Percentiles rank a stretch among this genome's conserved stretches.
These are phyloP conservation scores for Poliocrania exsul DNA, from an alignment of 2,797 vertebrate genomes.

Conservation along the genomic window DNA sequence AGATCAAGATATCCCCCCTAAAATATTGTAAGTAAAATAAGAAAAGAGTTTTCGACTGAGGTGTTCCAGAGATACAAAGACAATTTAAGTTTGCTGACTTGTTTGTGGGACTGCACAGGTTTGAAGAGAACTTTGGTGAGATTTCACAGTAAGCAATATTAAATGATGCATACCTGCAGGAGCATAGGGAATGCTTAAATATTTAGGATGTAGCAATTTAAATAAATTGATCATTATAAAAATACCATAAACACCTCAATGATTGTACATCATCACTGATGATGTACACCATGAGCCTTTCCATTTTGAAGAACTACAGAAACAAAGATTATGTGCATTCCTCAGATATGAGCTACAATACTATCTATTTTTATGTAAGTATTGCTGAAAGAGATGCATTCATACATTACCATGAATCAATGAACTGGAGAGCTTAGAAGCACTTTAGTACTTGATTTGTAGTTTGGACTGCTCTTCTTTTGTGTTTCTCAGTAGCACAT, in stretches of 20 bases:
- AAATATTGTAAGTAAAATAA: not conserved
- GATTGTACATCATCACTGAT: not conserved
- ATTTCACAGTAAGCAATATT: not conserved
- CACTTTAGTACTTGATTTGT: not conserved
- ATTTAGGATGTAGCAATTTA: not conserved
- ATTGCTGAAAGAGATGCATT: not conserved
- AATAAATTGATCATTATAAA: not conserved
- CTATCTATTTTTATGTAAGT: not conserved
- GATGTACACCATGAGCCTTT: not conserved
- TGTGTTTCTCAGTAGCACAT: not conserved
- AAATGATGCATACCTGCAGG: not conserved
- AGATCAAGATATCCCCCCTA: not conserved
- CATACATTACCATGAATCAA: constrained; percentile 42
- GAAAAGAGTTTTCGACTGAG: not conserved
- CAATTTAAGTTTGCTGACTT: not conserved
- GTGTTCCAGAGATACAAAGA: not conserved
- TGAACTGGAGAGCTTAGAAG: not conserved
- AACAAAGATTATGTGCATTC: not conserved
- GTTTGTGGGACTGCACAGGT: not conserved
- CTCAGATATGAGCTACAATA: not conserved
- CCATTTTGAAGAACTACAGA: not conserved
- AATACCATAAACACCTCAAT: not conserved
- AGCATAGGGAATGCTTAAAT: not conserved
- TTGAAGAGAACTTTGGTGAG: not conserved
- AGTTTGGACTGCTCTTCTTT: not conserved